A percentile compares a stretch with the other conserved stretches of the same genome.
Conservation (phyloP, 2,888 invertebrate genomes). For the Heliothis peltigera region DNA sequence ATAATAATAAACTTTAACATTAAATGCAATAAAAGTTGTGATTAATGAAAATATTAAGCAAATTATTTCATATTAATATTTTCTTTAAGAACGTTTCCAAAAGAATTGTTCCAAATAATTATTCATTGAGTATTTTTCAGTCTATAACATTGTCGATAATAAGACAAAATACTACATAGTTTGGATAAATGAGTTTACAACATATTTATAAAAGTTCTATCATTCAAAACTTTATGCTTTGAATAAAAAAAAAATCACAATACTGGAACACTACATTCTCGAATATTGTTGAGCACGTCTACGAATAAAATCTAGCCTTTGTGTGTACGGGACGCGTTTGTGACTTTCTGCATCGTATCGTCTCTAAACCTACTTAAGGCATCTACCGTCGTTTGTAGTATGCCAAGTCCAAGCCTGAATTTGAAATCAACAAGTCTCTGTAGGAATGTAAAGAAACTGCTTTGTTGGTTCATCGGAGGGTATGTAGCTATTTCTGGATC, state of each 20-base stretch:
- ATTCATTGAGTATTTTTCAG: constrained; percentile 43
- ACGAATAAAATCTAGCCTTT: constrained; percentile 25
- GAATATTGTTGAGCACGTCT: constrained; percentile 2
- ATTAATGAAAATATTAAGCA: constrained; percentile 6
- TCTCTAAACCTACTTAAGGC: constrained; percentile 92
- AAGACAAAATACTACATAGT: not conserved
- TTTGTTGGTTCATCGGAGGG: constrained; percentile 78
- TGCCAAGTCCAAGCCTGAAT: constrained; percentile 91
- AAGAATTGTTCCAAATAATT: too few species aligned
- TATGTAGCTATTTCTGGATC: constrained; percentile 82
- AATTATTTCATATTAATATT: not conserved
- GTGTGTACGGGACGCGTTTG: constrained; percentile 70
- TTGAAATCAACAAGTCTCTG: constrained; percentile 92
- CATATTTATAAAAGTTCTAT: not conserved
- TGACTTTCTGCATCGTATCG: constrained; percentile 70
- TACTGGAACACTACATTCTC: constrained; percentile 17
- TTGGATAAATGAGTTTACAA: constrained; percentile 4
- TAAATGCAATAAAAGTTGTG: constrained; percentile 40
- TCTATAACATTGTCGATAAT: constrained; percentile 23
- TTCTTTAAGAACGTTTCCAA: not conserved
- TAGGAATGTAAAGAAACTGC: constrained; percentile 90
- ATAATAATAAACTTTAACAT: constrained; percentile 15
- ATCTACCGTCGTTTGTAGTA: constrained; percentile 92
- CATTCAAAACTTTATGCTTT: constrained; percentile 18
- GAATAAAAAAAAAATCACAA: constrained; percentile 14